Base-by-base conservation (phyloP, 2,888 invertebrate species). In the Eupithecia dodoneata region DNA sequence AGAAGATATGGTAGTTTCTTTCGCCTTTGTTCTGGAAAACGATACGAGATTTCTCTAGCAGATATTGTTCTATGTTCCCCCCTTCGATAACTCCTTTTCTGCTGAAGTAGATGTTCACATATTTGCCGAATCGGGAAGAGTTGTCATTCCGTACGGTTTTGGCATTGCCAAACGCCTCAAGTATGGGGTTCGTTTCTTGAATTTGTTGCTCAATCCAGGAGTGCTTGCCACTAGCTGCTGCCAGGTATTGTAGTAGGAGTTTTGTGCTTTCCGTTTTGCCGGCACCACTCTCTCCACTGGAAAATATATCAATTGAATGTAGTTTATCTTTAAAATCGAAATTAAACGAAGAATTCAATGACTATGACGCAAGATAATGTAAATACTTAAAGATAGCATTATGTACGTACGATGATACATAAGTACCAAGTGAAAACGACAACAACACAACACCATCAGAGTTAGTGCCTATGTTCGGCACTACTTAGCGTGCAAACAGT, bases 151-250 rank as follows among this genome's bases (percentile, higher is more conserved):
- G 96, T 13, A 99, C 97, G 0, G 99, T 99, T 95, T 99, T 99
- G 0, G 99, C 99, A 93, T 99, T 99, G 75, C 99, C 99, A 88
- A 99, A 99, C 0, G 99, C 99, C 96, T 99, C 99, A 87, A 99
- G 95, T 83, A 99, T 98, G 0, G 99, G 99, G 95, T 99, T 99
- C 0, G 99, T 98, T 93, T 99, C 99, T 81, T 99, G 96, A 78
- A 99, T 99, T 92, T 99, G 99, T 87, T 99, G 99, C 91, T 99
- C 99, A 79, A 99, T 98, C 99, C 99, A 99, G 0, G 98, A 98
- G 91, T 99, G 99, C 87, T 99, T 98, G 0, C 99, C 99, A 88
- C 98, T 98, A 13, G 98, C 97, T 0, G 99, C 98, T 2, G 99
- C 99, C 85, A 99, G 93, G 91, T 99, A 99, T 91, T 99, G 99